Evolutionary conservation across 2,888 invertebrate genomes (phyloP), one percentile per base, ranked within the genome.

Genomic region (Elegia similella): DNA sequence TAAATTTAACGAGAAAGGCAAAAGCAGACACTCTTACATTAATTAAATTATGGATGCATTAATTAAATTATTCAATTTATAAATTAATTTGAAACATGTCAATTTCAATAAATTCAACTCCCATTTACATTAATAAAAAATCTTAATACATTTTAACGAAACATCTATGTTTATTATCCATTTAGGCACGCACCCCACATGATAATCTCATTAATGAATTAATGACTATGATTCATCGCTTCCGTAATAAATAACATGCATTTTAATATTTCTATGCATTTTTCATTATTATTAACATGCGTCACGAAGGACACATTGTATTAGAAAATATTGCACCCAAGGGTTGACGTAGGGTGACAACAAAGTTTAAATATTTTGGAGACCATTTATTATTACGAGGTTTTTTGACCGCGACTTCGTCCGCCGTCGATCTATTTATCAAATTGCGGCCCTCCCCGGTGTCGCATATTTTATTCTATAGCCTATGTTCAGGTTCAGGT

Each of bases 281-380:
- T 59, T 44, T 32, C 47, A 56, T 42, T 42, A 32, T 54, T 54
- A 53, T 32, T 17, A 43, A 15, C 43, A 38, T 8, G 59, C 55
- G 62, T 61, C 60, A 62, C 63, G 59, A 56, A 55, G 46, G 32
- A 47, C 34, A 30, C 56, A 59, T 66, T 62, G 58, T 61, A 60
- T 62, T 60, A 57, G 59, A 56, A 52, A 52, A 58, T 54, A 57
- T 52, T 59, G 52, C 42, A 47, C 44, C 42, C 30, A 38, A 15
- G 29, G 56, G 44, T 38, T 38, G n/a, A 50, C 7, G n/a, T 17
- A 48, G 47, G 29, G 47, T 30, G 7, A 13, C 29, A 30, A 17
- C 38, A 1, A 38, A 38, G 6, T 2, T 38, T 5, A 10, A n/a
- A 3, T n/a, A 38, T 38, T 38, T 38, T 23, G 2, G 29, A 12